A percentile compares a stretch with the other conserved stretches of the same genome.
These are phyloP conservation scores for Petrocephalus sullivani DNA, from an alignment of 2,797 vertebrate species.

Conservation along the genomic window DNA sequence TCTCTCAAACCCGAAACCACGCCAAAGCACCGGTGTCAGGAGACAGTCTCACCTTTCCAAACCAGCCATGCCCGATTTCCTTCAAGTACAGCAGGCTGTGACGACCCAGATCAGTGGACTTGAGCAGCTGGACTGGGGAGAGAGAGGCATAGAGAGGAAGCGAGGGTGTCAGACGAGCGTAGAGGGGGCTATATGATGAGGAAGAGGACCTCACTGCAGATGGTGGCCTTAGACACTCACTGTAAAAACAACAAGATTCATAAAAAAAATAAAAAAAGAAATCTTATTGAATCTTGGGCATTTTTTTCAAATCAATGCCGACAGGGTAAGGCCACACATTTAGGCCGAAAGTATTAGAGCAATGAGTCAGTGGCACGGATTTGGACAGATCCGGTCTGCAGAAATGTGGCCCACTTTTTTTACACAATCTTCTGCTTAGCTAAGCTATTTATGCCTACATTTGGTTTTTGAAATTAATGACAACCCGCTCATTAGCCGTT, in stretches of 20 bases:
- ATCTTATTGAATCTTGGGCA: not conserved
- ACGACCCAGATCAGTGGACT: constrained; percentile 73
- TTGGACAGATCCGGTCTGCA: not conserved
- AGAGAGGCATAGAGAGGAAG: constrained; percentile 6
- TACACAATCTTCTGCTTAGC: not conserved
- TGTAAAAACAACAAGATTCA: not conserved
- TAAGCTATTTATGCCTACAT: not conserved
- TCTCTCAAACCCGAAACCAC: not conserved
- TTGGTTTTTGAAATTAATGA: not conserved
- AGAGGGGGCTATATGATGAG: not conserved
- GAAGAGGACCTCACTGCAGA: too few relatives aligned
- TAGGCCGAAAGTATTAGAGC: not conserved
- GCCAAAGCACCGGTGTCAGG: not conserved
- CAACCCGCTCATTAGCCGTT: not conserved
- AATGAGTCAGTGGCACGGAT: not conserved
- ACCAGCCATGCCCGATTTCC: constrained; percentile 94
- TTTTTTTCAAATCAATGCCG: not conserved
- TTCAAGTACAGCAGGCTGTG: constrained; percentile 91
- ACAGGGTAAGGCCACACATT: not conserved
- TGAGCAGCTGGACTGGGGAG: constrained; percentile 76
- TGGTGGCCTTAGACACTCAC: not conserved
- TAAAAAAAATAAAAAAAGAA: not conserved
- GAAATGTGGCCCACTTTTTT: not conserved
- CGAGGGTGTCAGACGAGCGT: not conserved
- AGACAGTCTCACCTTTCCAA: constrained; percentile 80